A percentile compares a stretch with the other conserved stretches of the same genome.
Conservation (phyloP, 1,140 invertebrate species). For the Eurosta solidaginis region DNA sequence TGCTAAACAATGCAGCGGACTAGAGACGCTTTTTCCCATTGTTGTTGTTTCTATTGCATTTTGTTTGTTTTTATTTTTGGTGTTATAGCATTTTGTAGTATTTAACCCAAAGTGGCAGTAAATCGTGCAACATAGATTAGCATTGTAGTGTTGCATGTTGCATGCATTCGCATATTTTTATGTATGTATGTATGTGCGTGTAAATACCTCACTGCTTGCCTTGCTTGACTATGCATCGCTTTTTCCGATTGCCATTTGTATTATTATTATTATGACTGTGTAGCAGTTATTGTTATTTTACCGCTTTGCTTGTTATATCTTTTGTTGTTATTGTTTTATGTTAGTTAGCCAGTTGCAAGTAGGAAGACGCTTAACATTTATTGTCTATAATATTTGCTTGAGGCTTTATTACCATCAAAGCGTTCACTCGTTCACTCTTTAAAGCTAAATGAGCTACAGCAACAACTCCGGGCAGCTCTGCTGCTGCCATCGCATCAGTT, state of each 20-base stretch:
- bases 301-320: background rate
- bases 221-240: background rate
- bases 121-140: conserved; percentile 32
- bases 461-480: background rate
- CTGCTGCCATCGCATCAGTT: background rate
- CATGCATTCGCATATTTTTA: background rate
- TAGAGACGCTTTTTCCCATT: background rate
- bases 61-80: background rate
- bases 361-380: conserved; percentile 27
- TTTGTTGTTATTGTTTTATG: conserved; percentile 1
- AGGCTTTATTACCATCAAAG: background rate
- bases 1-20: background rate
- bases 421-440: background rate
- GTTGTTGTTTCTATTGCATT: background rate
- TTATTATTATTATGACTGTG: background rate
- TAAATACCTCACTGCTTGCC: background rate
- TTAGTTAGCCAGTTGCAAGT: background rate
- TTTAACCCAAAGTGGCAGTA: conserved; percentile 23
- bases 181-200: background rate
- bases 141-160: conserved; percentile 18
- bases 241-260: background rate
- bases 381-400: conserved; percentile 2
- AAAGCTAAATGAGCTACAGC: background rate
- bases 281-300: conserved; percentile 21
- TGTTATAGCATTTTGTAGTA: background rate